Conservation (phyloP, 2,797 vertebrate genomes). For the Oreochromis mossambicus region DNA sequence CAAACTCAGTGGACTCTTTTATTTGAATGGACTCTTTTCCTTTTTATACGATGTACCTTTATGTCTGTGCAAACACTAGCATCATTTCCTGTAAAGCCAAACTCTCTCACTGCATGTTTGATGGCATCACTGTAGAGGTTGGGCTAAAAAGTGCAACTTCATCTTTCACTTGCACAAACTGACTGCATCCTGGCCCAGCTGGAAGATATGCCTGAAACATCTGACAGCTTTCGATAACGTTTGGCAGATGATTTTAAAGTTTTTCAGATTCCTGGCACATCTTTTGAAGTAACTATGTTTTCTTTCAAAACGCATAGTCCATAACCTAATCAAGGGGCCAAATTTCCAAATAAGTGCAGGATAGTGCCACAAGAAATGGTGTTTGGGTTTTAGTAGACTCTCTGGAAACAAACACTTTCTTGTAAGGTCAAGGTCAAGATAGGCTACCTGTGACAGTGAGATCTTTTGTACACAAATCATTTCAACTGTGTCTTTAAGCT, state of each 20-base stretch:
- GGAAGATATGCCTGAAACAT: constrained; percentile 37
- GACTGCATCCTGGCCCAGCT: background rate
- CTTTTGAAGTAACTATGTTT: too few relatives aligned
- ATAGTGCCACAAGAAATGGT: too few relatives aligned
- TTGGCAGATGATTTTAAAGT: background rate
- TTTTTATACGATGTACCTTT: background rate
- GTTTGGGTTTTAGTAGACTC: too few relatives aligned
- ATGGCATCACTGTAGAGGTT: too few relatives aligned
- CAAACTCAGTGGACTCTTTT: background rate
- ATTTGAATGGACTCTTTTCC: background rate
- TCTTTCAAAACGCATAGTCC: too few relatives aligned
- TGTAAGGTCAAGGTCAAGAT: too few relatives aligned
- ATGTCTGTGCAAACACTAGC: constrained; percentile 20
- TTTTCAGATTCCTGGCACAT: background rate
- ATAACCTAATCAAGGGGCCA: too few relatives aligned
- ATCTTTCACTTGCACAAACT: background rate
- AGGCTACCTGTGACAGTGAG: background rate
- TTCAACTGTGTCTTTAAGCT: constrained; percentile 1
- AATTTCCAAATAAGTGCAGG: too few relatives aligned
- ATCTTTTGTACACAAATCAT: constrained; percentile 8
- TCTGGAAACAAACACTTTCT: too few relatives aligned
- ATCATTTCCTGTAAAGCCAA: constrained; percentile 26
- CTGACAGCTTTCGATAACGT: background rate
- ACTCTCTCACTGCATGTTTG: constrained; percentile 4
- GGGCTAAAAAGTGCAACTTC: constrained; percentile 20